Evolutionary conservation across 37 sponge, comb jelly and placozoan genomes (phyloP), one percentile per base, ranked within the genome.

Genomic region (Theonella swinhoei): DNA sequence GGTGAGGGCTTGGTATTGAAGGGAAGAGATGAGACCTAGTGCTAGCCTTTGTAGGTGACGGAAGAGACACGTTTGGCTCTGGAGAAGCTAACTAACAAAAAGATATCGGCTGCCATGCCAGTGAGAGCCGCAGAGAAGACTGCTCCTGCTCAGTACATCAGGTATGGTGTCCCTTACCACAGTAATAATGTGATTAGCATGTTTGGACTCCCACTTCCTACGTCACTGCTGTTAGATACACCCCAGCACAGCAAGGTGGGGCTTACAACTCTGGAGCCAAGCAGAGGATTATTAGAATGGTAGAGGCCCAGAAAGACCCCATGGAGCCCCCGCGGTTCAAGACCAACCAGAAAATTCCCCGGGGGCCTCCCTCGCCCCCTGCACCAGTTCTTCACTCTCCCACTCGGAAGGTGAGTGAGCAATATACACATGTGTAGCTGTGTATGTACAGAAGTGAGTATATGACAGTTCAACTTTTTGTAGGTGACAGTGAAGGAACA

Each of bases 341-440:
- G 42, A 92, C 93, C 24, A 98, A 98, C 87, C 94, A 90, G 60
- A 98, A 98, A 78, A 94, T 96, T 42, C 99, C 99, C 29, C 71
- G 96, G 26, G 99, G 99, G 0, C 98, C 98, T 7, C 98, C 98
- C 60, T 98, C 98, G 19, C 98, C 98, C 40, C 98, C 98, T 42
- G 98, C 94, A 5, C 98, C 98, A 31, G 96, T 98, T 19, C 83
- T 98, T 28, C 99, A 98, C 82, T 96, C 96, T 24, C 99, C 99
- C 0, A 85, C 96, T 4, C 72, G 96, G 23, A 98, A 98, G 85
- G 97, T 96, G 39, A 4, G 67, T 7, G 11, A n/a, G n/a, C n/a
- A n/a, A n/a, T n/a, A n/a, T n/a, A n/a, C n/a, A n/a, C n/a, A n/a
- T n/a, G n/a, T 59, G 61, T 59, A 20, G 14, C 19, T 59, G 61